A percentile compares a stretch with the other conserved stretches of the same genome.
These are phyloP conservation scores for Drosophila neotestacea DNA, from an alignment of 2,888 invertebrate species.

Conservation along the genomic window DNA sequence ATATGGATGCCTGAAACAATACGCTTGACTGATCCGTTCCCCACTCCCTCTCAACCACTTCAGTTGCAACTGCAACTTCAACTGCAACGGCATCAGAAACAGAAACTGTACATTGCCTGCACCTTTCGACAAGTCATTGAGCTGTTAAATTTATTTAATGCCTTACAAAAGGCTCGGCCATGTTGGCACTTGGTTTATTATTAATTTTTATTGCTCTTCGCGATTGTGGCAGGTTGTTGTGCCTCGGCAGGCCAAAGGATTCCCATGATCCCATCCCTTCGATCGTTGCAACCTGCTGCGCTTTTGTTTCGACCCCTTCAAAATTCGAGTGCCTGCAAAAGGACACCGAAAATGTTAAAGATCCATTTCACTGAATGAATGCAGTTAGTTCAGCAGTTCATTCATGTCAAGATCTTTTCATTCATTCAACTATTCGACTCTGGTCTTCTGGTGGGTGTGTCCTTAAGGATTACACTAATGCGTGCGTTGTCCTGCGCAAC, in stretches of 20 bases:
- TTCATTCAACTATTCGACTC: conserved; percentile 21
- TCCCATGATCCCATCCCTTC: conserved; percentile 66
- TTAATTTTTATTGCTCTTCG: conserved; percentile 68
- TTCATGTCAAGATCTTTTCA: conserved; percentile 43
- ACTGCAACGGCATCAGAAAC: neutral
- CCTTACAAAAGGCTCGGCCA: conserved; percentile 53
- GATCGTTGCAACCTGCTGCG: conserved; percentile 58
- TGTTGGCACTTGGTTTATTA: conserved; percentile 75
- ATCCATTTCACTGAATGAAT: conserved; percentile 61
- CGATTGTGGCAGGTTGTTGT: conserved; percentile 61
- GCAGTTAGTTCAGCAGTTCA: conserved; percentile 43
- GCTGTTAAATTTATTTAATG: conserved; percentile 81
- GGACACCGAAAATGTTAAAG: conserved; percentile 16
- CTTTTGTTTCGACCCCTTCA: conserved; percentile 56
- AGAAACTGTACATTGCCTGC: conserved; percentile 21
- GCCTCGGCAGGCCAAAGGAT: conserved; percentile 50
- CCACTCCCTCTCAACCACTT: neutral
- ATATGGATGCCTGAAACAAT: conserved; percentile 56
- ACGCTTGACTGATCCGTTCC: conserved; percentile 52
- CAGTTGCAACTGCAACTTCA: neutral
- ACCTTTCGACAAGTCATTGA: conserved; percentile 80
- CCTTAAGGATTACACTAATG: conserved; percentile 78
- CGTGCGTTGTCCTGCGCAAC: conserved; percentile 67
- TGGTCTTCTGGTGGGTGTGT: conserved; percentile 61
- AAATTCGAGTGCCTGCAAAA: conserved; percentile 35